Evolutionary conservation across 2,113 vertebrate species (phyloP).

Genomic region (Acanthochromis polyacanthus): DNA sequence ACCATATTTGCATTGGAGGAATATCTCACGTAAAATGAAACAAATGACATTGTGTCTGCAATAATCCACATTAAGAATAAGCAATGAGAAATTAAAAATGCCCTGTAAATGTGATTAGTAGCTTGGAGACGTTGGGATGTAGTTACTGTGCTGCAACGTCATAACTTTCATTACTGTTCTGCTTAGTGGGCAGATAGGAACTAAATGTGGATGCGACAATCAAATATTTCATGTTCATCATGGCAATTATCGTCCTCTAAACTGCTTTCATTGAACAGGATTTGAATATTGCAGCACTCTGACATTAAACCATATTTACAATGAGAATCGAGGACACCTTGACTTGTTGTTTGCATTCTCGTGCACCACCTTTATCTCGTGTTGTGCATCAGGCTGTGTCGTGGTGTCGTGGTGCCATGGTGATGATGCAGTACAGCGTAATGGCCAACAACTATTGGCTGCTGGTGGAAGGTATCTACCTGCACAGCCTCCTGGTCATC

Average conservation of each 20-base stretch:
- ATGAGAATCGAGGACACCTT: not conserved
- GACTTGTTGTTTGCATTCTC: not conserved
- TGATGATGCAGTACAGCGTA: slow-evolving; percentile 98
- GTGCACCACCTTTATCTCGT: not conserved
- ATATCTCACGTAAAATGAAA: not conserved
- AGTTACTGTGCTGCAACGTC: too few species aligned
- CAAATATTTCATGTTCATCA: not conserved
- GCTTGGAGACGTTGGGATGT: too few species aligned
- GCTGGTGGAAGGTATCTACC: slow-evolving; percentile 96
- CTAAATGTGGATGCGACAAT: not conserved
- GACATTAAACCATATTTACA: too few species aligned
- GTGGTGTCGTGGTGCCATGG: slow-evolving; percentile 92
- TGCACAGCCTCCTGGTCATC: slow-evolving; percentile 93
- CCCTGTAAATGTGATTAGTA: not conserved
- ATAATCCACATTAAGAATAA: not conserved
- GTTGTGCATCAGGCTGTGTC: slow-evolving; percentile 85
- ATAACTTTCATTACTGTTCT: too few species aligned
- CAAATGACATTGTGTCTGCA: not conserved
- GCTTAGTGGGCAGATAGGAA: too few species aligned
- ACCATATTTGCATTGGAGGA: not conserved
- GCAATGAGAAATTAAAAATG: not conserved
- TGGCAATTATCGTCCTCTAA: too few species aligned
- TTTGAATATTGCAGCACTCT: not conserved
- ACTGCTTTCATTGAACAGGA: too few species aligned
- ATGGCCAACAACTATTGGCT: slow-evolving; percentile 98